Percentiles rank a stretch among this genome's conserved stretches.
These are phyloP conservation scores for Triplophysa rosa DNA, from an alignment of 2,113 vertebrate species.

Conservation along the genomic window DNA sequence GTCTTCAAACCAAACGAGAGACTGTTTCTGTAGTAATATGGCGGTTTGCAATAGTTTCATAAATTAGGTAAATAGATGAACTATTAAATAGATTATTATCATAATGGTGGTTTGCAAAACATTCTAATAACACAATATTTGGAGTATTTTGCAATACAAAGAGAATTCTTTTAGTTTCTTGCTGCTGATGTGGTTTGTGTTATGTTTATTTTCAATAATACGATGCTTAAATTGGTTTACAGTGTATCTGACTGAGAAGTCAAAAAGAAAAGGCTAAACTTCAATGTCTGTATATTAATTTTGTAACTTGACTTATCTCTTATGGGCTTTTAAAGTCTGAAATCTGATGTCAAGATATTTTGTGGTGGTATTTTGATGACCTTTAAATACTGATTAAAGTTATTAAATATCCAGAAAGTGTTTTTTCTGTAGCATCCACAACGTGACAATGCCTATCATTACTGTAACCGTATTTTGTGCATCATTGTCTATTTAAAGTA, in stretches of 20 bases:
- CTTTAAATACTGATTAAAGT: conserved; percentile 13
- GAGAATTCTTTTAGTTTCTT: background rate
- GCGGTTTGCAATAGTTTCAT: background rate
- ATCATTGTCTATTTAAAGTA: background rate
- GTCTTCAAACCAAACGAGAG: background rate
- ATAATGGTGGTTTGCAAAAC: background rate
- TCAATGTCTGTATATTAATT: background rate
- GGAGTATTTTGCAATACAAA: conserved; percentile 25
- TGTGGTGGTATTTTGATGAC: background rate
- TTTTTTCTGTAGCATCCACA: background rate
- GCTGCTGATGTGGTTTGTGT: conserved; percentile 3
- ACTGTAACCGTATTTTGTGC: background rate
- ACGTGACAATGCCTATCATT: background rate
- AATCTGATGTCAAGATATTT: background rate
- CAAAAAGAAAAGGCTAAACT: background rate
- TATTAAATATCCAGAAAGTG: background rate
- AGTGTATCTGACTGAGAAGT: background rate
- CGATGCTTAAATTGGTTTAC: background rate
- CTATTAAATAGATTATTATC: background rate
- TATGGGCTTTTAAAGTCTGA: conserved; percentile 15
- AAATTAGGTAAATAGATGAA: background rate
- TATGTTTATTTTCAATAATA: background rate
- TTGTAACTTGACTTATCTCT: background rate
- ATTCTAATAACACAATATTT: too few species aligned
- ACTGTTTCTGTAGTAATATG: background rate